Evolutionary conservation across 2,888 invertebrate species (phyloP), one percentile per base, ranked within the genome.

Genomic region (Lasioglossum morio): DNA sequence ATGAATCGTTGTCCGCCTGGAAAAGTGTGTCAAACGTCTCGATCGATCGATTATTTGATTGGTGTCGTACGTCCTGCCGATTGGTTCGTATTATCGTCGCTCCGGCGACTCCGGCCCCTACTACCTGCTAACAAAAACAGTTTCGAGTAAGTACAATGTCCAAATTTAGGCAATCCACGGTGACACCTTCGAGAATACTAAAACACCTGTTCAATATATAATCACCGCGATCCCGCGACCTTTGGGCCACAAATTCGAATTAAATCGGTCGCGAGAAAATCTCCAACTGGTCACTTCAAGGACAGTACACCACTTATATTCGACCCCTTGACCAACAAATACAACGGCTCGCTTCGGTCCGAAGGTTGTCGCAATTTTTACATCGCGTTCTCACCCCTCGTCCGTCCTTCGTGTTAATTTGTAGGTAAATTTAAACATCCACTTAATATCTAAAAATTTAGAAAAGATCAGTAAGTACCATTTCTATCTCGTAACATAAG

Each of bases 1-100:
- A 87, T 86, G 83, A 81, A 86, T 81, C 81, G 76, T 77, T 80
- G 43, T 79, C 66, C 74, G 63, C 37, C 30, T 53, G 30, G 69
- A 79, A 83, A 87, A 87, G 69, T 87, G 74, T 86, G 83, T 87
- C 87, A 87, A 81, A 86, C 57, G 70, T 79, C 77, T 81, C 72
- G 60, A 69, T 63, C 78, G 86, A 87, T 87, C 87, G 86, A 87
- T 87, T 80, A 86, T 74, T 77, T 43, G 63, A 53, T 73, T 75
- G 66, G 57, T 78, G 74, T 63, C 75, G 82, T 66, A 75, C 72
- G 66, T 77, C 63, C 77, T 74, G 46, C 66, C 77, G 86, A 87
- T 86, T 83, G 80, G 66, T 76, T 66, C 72, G 60, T 73, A 72
- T 86, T 87, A 76, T 81, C 78, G 75, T 73, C 66, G 34, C 46